These are phyloP conservation scores for Anadara kagoshimensis DNA, from an alignment of 1,140 invertebrate genomes.

Conservation along the genomic window DNA sequence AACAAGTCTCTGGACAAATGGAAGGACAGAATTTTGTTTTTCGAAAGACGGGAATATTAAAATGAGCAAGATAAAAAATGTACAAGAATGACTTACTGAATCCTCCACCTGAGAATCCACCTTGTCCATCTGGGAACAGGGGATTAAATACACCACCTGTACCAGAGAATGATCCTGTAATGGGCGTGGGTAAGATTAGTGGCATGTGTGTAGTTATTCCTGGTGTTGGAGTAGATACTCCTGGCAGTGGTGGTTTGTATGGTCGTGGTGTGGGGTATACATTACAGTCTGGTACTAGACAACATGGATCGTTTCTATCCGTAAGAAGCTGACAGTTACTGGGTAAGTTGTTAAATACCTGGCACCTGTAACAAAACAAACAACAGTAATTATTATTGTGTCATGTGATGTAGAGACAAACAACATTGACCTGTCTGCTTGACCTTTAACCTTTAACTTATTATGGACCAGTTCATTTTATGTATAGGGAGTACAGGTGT, in stretches of 20 bases:
- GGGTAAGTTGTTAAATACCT: slow-evolving; percentile 37
- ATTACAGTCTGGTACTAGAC: slow-evolving; percentile 53
- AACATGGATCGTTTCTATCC: slow-evolving; percentile 43
- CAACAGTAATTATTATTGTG: not conserved
- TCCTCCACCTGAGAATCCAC: slow-evolving; percentile 23
- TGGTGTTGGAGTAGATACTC: not conserved
- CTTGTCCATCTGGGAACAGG: not conserved
- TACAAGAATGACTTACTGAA: slow-evolving; percentile 10
- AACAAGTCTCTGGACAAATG: no score
- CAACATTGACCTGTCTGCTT: no score
- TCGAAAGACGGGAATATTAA: no score
- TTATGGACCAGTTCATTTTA: no score
- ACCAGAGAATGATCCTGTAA: slow-evolving; percentile 35
- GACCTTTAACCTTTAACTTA: no score
- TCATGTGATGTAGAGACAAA: slow-evolving; percentile 12
- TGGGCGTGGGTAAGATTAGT: slow-evolving; percentile 20
- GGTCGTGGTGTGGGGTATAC: slow-evolving; percentile 39
- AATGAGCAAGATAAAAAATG: no score
- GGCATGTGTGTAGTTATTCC: slow-evolving; percentile 24
- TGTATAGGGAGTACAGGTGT: no score
- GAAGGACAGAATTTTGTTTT: no score
- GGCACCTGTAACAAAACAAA: slow-evolving; percentile 39
- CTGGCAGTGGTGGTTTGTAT: slow-evolving; percentile 10
- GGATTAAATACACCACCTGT: not conserved
- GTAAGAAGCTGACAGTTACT: slow-evolving; percentile 36